phyloP scores from a whole-genome alignment of 1,140 invertebrate species.

The Caenorhabditis remanei region DNA sequence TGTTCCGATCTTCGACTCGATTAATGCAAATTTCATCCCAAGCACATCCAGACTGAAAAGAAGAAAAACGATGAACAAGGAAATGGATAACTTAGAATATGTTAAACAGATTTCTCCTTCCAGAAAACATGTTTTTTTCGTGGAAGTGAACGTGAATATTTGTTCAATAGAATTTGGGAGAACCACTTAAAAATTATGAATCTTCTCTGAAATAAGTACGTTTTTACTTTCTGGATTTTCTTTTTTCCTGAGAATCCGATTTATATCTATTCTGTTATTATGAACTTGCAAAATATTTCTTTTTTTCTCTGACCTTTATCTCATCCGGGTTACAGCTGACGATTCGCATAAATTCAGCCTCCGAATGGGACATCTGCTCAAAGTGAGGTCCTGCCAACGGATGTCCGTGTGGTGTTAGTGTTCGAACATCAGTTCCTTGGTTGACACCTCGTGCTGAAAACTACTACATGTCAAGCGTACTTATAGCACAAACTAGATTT shows the following conservation, averaged over 20 bases:
- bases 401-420: constrained; percentile 13
- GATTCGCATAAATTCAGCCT: constrained; percentile 63
- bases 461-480: too few relatives aligned
- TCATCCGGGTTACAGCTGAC: constrained; percentile 68
- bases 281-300: neutral
- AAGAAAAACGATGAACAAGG: neutral
- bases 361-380: constrained; percentile 54
- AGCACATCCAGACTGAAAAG: constrained; percentile 66
- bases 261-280: neutral
- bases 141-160: neutral
- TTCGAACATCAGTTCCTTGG: constrained; percentile 24
- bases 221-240: neutral
- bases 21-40: constrained; percentile 68
- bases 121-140: constrained; percentile 33
- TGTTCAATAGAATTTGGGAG: neutral
- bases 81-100: constrained; percentile 1
- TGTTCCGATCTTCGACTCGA: constrained; percentile 64
- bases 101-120: constrained; percentile 22
- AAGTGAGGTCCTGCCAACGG: constrained; percentile 40
- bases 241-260: neutral
- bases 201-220: neutral
- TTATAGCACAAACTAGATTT: neutral
- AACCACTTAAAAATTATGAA: constrained; percentile 23
- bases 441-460: constrained; percentile 1
- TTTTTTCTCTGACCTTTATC: constrained; percentile 60